These are phyloP conservation scores for Ormyrus rosae DNA, from an alignment of 2,888 invertebrate genomes.

Conservation along the genomic window DNA sequence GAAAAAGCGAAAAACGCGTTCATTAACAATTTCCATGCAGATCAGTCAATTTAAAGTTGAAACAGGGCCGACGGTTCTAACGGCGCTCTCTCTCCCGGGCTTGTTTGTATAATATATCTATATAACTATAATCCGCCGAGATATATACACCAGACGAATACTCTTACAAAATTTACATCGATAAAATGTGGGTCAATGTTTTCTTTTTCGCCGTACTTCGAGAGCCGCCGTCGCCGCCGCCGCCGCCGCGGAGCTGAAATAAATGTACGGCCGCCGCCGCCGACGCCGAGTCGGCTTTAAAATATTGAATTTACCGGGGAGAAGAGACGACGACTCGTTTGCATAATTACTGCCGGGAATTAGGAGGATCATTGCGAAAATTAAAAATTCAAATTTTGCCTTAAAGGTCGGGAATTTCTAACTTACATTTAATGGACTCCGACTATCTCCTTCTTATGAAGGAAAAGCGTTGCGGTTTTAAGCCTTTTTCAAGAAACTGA, in stretches of 20 bases:
- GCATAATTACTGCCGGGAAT: slow-evolving; percentile 31
- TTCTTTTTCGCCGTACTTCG: slow-evolving; percentile 3
- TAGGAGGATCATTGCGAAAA: not conserved
- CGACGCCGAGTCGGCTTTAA: no score
- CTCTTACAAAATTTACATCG: slow-evolving; percentile 37
- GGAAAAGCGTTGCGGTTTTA: no score
- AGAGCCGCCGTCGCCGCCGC: no score
- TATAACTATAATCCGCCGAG: not conserved
- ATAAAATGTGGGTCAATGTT: slow-evolving; percentile 48
- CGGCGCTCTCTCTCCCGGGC: not conserved
- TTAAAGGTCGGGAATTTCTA: no score
- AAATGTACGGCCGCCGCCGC: no score
- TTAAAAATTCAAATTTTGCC: no score
- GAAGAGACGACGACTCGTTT: slow-evolving; percentile 24
- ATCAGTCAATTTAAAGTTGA: slow-evolving; percentile 27
- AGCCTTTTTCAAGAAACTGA: no score
- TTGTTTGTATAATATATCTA: not conserved
- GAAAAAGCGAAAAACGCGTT: no score
- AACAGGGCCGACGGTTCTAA: not conserved
- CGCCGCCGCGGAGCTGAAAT: no score
- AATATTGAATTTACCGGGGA: not conserved
- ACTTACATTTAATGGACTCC: no score
- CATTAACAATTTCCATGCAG: slow-evolving; percentile 17
- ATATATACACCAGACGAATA: not conserved
- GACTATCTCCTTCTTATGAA: no score